phyloP scores from a whole-genome alignment of 2,113 vertebrate species.

The Eudyptes chrysolophus region DNA sequence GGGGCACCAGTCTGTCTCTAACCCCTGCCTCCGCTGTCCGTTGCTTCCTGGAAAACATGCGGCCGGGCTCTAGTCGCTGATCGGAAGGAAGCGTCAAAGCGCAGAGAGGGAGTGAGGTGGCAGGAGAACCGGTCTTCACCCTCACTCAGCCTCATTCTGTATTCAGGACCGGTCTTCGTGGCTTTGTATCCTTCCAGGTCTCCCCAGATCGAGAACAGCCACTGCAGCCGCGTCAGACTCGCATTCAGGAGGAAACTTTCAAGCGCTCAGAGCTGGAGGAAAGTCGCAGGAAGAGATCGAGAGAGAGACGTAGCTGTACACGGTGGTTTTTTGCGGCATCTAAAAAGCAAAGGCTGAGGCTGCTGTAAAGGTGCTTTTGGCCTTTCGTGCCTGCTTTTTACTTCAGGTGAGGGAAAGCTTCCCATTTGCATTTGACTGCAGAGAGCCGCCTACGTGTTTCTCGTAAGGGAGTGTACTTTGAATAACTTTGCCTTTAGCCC shows the following conservation, averaged over 20 bases:
- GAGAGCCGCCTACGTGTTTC: neutral
- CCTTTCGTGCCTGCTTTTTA: no score
- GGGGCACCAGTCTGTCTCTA: no score
- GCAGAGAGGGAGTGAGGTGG: neutral
- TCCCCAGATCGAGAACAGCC: no score
- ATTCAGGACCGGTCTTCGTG: neutral
- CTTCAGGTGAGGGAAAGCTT: neutral
- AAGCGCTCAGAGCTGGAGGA: neutral
- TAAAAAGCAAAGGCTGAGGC: neutral
- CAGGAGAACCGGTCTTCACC: neutral
- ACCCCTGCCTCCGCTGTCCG: no score
- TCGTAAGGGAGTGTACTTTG: neutral
- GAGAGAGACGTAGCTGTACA: fast-evolving
- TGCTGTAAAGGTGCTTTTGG: neutral
- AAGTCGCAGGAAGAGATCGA: no score
- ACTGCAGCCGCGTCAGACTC: no score
- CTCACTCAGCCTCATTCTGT: neutral
- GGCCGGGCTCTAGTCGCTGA: neutral
- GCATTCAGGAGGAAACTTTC: neutral
- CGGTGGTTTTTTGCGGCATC: no score
- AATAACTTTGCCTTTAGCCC: neutral
- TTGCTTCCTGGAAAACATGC: neutral
- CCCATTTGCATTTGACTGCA: no score
- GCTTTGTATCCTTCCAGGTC: neutral
- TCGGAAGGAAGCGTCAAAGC: neutral